Evolutionary conservation across 2,888 invertebrate species (phyloP).

Genomic region (Oxycera nigricornis): DNA sequence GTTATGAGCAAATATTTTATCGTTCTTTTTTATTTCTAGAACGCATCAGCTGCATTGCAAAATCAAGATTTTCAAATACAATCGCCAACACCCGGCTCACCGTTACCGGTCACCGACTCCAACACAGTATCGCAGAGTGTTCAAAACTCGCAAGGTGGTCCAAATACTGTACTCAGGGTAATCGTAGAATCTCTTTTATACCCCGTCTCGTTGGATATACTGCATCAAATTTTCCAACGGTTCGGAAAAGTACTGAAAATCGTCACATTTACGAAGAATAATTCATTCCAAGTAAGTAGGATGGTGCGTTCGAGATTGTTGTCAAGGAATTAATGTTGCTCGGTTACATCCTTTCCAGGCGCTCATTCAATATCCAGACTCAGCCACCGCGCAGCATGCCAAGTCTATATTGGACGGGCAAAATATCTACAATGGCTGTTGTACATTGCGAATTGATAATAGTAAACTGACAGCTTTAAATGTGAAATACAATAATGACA

Average conservation of each 20-base stretch:
- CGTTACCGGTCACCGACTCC: slow-evolving; percentile 68
- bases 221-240: slow-evolving; percentile 97
- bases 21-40: slow-evolving; percentile 65
- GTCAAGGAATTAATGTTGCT: neutral
- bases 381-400: slow-evolving; percentile 95
- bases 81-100: slow-evolving; percentile 69
- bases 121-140: slow-evolving; percentile 67
- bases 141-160: slow-evolving; percentile 73
- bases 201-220: slow-evolving; percentile 96
- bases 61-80: slow-evolving; percentile 76
- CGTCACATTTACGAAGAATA: slow-evolving; percentile 99
- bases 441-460: slow-evolving; percentile 98
- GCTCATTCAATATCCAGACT: slow-evolving; percentile 97
- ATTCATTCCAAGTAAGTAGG: slow-evolving; percentile 68
- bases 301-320: too few species aligned
- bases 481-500: slow-evolving; percentile 99
- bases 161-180: slow-evolving; percentile 95
- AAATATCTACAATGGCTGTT: slow-evolving; percentile 99
- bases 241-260: slow-evolving; percentile 99
- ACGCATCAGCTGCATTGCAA: slow-evolving; percentile 85
- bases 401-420: slow-evolving; percentile 97
- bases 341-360: slow-evolving; percentile 79
- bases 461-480: slow-evolving; percentile 97
- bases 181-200: slow-evolving; percentile 99
- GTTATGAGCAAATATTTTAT: neutral